A percentile compares a stretch with the other conserved stretches of the same genome.
phyloP scores from a whole-genome alignment of 2,113 vertebrate genomes.

The Capreolus pygargus region DNA sequence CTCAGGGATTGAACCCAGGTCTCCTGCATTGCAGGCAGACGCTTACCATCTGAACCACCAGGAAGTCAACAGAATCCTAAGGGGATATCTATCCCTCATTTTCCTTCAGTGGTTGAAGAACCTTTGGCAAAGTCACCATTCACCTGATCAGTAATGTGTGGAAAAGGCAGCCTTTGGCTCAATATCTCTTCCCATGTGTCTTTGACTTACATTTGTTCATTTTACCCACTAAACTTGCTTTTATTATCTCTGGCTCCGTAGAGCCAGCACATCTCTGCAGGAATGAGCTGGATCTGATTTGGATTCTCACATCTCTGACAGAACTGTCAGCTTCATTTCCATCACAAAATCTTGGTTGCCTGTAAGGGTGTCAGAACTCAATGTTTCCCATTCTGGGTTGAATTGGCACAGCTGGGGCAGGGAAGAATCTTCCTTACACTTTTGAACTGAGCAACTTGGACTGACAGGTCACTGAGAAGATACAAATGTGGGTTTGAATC shows the following conservation, averaged over 20 bases:
- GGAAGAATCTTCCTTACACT: constrained; percentile 48
- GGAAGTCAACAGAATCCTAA: background rate
- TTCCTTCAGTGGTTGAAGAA: background rate
- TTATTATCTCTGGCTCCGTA: background rate
- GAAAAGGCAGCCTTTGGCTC: background rate
- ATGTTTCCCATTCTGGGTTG: constrained; percentile 42
- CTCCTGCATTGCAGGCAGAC: background rate
- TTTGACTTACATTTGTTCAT: background rate
- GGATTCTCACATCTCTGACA: constrained; percentile 63
- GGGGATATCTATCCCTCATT: background rate
- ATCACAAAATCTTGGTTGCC: constrained; percentile 42
- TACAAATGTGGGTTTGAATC: constrained; percentile 35
- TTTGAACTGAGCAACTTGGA: constrained; percentile 49
- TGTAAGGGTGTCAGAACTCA: constrained; percentile 58
- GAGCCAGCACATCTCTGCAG: constrained; percentile 46
- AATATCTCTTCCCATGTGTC: background rate
- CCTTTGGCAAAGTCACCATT: background rate
- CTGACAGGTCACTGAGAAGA: constrained; percentile 50
- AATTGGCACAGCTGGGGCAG: constrained; percentile 49
- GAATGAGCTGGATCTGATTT: constrained; percentile 29
- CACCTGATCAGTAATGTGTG: background rate
- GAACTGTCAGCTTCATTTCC: constrained; percentile 59
- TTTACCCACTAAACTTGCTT: constrained; percentile 26
- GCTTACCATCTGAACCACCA: background rate
- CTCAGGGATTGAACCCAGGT: background rate